Evolutionary conservation across 2,113 vertebrate species (phyloP).

Genomic region (Takifugu bimaculatus): DNA sequence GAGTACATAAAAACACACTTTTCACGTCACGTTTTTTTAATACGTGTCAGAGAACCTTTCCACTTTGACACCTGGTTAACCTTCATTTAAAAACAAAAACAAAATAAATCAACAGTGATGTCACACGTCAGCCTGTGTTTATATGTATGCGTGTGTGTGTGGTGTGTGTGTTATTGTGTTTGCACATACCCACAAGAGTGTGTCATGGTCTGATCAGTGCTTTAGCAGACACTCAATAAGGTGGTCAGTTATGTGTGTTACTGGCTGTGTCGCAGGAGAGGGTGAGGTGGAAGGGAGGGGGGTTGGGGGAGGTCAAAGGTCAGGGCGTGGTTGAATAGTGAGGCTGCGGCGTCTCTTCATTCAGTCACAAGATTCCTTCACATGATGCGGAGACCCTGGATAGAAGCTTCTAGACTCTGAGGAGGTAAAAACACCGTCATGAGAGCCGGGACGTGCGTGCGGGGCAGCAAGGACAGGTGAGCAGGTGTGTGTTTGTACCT

Average conservation of each 20-base stretch:
- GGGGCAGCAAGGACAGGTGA: fast-evolving
- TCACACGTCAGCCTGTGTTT: slow-evolving; percentile 76
- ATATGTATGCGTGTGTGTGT: slow-evolving; percentile 53
- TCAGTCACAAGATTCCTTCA: slow-evolving; percentile 72
- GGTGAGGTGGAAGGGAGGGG: slow-evolving; percentile 5
- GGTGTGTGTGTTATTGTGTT: slow-evolving; percentile 65
- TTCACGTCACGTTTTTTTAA: slow-evolving; percentile 60
- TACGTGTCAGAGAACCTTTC: slow-evolving; percentile 54
- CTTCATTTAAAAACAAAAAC: slow-evolving; percentile 68
- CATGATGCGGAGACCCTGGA: slow-evolving; percentile 98
- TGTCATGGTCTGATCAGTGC: slow-evolving; percentile 67
- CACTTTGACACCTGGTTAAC: slow-evolving; percentile 60
- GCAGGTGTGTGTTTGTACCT: slow-evolving; percentile 72
- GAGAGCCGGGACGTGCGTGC: background rate
- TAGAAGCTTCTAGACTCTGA: slow-evolving; percentile 94
- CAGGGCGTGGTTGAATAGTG: slow-evolving; percentile 19
- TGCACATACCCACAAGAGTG: slow-evolving; percentile 43
- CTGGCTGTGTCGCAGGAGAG: slow-evolving; percentile 48
- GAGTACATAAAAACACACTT: slow-evolving; percentile 71
- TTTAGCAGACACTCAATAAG: slow-evolving; percentile 60
- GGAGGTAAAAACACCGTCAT: slow-evolving; percentile 29
- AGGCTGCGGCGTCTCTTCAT: slow-evolving; percentile 54
- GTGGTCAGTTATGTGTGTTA: slow-evolving; percentile 58
- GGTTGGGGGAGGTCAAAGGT: background rate
- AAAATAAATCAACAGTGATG: slow-evolving; percentile 67